Percentiles rank a stretch among this genome's conserved stretches.
These are phyloP conservation scores for Augochlorella aurata DNA, from an alignment of 2,888 invertebrate genomes.

Conservation along the genomic window DNA sequence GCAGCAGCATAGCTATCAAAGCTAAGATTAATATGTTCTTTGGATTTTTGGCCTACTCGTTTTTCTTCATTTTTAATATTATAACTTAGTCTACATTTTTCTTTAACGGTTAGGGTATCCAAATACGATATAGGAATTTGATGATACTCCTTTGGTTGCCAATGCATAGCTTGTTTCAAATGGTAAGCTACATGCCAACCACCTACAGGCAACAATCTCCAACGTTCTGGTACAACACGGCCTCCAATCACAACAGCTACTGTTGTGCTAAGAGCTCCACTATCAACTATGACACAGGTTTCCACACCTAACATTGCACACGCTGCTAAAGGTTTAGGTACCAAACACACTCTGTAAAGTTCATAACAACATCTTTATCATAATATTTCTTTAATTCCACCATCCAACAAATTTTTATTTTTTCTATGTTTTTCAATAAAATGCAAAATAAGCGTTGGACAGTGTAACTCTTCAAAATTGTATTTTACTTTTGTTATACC, in stretches of 20 bases:
- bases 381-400: background rate
- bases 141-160: conserved; percentile 79
- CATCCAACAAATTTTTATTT: too few relatives aligned
- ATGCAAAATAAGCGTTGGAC: background rate
- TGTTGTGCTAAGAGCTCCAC: conserved; percentile 81
- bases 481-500: conserved; percentile 68
- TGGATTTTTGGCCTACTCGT: conserved; percentile 64
- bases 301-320: conserved; percentile 80
- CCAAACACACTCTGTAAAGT: conserved; percentile 76
- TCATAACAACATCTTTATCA: background rate
- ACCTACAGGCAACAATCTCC: conserved; percentile 80
- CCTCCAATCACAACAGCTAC: conserved; percentile 81
- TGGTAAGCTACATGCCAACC: conserved; percentile 81
- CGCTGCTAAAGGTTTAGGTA: conserved; percentile 81
- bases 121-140: conserved; percentile 80
- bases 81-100: conserved; percentile 79
- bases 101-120: conserved; percentile 80
- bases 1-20: conserved; percentile 78
- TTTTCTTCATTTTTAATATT: conserved; percentile 79
- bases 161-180: conserved; percentile 80
- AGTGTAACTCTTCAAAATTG: background rate
- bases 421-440: background rate
- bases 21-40: conserved; percentile 77
- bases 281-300: conserved; percentile 82
- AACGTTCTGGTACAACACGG: conserved; percentile 79